Conservation (phyloP, 1,140 invertebrate genomes). For the Pteromalus puparum region DNA sequence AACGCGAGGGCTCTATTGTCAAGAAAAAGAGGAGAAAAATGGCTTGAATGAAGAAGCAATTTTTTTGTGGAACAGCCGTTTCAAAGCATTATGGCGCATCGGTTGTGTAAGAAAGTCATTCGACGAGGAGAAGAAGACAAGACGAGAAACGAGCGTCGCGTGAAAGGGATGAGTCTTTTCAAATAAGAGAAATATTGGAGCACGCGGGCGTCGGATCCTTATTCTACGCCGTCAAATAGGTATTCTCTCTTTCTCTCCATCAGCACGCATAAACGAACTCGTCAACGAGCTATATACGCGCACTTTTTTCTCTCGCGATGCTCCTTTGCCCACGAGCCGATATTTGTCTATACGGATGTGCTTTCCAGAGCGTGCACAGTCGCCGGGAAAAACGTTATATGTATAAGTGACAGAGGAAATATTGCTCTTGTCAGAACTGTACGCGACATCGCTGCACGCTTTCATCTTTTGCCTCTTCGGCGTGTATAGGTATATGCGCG, state of each 20-base stretch:
- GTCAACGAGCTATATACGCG: background rate
- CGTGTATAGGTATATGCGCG: background rate
- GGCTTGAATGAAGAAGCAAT: background rate
- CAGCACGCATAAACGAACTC: background rate
- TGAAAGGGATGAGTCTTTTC: constrained; percentile 1
- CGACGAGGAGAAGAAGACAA: background rate
- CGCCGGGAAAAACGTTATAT: constrained; percentile 14
- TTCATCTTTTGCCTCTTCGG: background rate
- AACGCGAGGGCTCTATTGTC: no score
- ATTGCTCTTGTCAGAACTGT: constrained; percentile 12
- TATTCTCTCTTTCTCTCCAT: constrained; percentile 12
- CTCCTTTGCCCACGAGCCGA: background rate
- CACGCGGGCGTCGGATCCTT: constrained; percentile 24
- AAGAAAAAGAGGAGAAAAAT: no score
- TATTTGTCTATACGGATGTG: background rate
- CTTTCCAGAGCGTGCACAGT: background rate
- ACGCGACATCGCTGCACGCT: background rate
- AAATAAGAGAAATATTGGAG: background rate
- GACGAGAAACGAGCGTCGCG: background rate
- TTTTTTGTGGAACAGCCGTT: background rate
- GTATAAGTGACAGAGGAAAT: constrained; percentile 41
- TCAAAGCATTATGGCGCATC: background rate
- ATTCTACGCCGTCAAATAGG: constrained; percentile 31
- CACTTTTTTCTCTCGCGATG: constrained; percentile 23
- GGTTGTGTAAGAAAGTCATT: constrained; percentile 19